Evolutionary conservation across 2,113 vertebrate genomes (phyloP).

Genomic region (Silurus meridionalis): DNA sequence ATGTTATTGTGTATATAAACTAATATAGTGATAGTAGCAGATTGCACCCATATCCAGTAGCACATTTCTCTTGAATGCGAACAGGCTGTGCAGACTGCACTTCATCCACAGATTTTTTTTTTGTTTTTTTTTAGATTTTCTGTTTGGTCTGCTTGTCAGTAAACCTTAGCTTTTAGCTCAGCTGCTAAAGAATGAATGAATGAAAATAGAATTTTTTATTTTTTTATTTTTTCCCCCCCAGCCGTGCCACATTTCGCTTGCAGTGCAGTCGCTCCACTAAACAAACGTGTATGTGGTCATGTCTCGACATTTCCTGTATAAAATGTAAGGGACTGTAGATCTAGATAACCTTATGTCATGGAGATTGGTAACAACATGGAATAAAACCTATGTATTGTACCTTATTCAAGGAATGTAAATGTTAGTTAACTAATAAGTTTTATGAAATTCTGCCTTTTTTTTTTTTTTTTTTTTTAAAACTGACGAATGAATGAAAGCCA

Average conservation of each 20-base stretch:
- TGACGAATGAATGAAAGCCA: constrained; percentile 18
- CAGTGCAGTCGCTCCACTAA: constrained; percentile 22
- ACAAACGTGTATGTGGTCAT: constrained; percentile 23
- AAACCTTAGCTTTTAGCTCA: constrained; percentile 16
- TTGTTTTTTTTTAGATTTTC: not conserved
- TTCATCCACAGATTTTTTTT: constrained; percentile 7
- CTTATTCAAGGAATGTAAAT: constrained; percentile 30
- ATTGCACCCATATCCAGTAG: constrained; percentile 39
- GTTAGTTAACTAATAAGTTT: constrained; percentile 17
- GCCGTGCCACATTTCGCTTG: not conserved
- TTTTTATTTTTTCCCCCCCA: not conserved
- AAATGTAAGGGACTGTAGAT: constrained; percentile 27
- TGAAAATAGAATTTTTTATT: not conserved
- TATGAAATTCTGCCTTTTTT: not conserved
- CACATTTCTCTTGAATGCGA: constrained; percentile 32
- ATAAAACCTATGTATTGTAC: constrained; percentile 29
- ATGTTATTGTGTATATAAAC: constrained; percentile 45
- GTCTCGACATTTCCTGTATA: constrained; percentile 30
- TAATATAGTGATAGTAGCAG: constrained; percentile 35
- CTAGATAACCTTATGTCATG: constrained; percentile 18
- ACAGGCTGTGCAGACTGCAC: constrained; percentile 23
- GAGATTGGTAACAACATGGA: constrained; percentile 24
- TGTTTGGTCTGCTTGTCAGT: not conserved
- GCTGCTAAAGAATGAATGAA: constrained; percentile 9
- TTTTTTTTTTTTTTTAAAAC: not conserved